These are phyloP conservation scores for Zeus faber DNA, from an alignment of 2,113 vertebrate genomes.

Conservation along the genomic window DNA sequence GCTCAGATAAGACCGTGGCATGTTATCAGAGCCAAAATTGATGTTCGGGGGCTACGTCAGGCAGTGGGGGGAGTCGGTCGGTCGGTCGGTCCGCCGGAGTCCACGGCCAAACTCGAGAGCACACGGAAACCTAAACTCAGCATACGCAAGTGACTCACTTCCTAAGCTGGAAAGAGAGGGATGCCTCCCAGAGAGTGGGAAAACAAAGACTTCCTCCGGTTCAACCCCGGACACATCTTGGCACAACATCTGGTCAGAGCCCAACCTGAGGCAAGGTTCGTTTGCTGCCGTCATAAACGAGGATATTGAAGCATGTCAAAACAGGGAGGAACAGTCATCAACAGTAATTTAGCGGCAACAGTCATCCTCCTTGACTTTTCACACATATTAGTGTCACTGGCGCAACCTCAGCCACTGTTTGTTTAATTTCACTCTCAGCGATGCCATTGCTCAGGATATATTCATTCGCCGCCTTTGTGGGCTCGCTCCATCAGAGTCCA, in stretches of 20 bases:
- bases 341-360: conserved; percentile 5
- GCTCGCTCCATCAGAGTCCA: conserved; percentile 39
- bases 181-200: conserved; percentile 58
- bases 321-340: too few species aligned
- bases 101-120: conserved; percentile 50
- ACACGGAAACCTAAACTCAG: conserved; percentile 67
- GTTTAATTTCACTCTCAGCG: conserved; percentile 37
- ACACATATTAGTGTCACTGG: conserved; percentile 19
- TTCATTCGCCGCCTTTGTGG: conserved; percentile 23
- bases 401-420: conserved; percentile 41
- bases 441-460: conserved; percentile 33
- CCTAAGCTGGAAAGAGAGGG: conserved; percentile 63
- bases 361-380: conserved; percentile 31
- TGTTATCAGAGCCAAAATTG: conserved; percentile 32
- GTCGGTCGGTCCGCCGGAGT: conserved; percentile 24
- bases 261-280: conserved; percentile 33
- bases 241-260: conserved; percentile 35
- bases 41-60: conserved; percentile 30
- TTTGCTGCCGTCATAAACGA: not conserved
- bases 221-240: conserved; percentile 39
- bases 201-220: conserved; percentile 54
- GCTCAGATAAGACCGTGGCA: conserved; percentile 29
- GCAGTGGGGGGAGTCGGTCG: conserved; percentile 27
- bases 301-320: too few species aligned
- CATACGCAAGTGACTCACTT: conserved; percentile 69